Percentiles rank a stretch among this genome's conserved stretches.
These are phyloP conservation scores for Hippopotamus amphibius DNA, from an alignment of 2,113 vertebrate genomes.

Conservation along the genomic window DNA sequence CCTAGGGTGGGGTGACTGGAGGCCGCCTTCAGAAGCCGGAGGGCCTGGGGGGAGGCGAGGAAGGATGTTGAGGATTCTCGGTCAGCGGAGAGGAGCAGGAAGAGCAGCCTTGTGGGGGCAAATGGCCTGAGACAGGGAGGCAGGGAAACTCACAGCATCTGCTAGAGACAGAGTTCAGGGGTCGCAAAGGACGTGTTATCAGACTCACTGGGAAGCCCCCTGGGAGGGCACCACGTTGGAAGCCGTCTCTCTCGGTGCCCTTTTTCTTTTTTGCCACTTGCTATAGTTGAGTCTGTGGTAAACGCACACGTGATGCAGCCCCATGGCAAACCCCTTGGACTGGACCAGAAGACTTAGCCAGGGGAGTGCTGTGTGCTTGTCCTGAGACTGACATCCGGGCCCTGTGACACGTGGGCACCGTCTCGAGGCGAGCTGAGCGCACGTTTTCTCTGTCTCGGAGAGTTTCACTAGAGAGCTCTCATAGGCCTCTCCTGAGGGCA, in stretches of 20 bases:
- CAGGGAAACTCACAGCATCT: background rate
- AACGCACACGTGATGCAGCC: background rate
- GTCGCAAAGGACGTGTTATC: rapidly evolving
- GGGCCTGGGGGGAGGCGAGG: rapidly evolving
- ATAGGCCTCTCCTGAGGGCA: background rate
- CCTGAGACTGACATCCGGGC: background rate
- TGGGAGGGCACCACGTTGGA: rapidly evolving
- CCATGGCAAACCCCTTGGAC: background rate
- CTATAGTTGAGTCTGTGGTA: background rate
- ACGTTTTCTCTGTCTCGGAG: background rate
- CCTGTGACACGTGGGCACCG: rapidly evolving
- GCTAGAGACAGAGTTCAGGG: background rate
- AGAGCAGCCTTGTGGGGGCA: too few species aligned
- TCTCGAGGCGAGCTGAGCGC: background rate
- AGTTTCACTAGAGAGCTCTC: background rate
- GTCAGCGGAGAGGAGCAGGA: rapidly evolving
- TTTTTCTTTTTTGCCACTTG: background rate
- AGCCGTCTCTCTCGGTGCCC: background rate
- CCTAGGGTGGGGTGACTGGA: background rate
- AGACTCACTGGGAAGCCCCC: background rate
- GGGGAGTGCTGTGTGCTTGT: background rate
- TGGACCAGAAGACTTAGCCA: background rate
- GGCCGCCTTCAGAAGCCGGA: background rate
- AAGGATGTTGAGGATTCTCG: background rate
- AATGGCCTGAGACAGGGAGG: background rate